Percentiles rank a stretch among this genome's conserved stretches.
These are phyloP conservation scores for Oscarella lobularis DNA, from an alignment of 37 sponge, comb jelly and placozoan species.

Conservation along the genomic window DNA sequence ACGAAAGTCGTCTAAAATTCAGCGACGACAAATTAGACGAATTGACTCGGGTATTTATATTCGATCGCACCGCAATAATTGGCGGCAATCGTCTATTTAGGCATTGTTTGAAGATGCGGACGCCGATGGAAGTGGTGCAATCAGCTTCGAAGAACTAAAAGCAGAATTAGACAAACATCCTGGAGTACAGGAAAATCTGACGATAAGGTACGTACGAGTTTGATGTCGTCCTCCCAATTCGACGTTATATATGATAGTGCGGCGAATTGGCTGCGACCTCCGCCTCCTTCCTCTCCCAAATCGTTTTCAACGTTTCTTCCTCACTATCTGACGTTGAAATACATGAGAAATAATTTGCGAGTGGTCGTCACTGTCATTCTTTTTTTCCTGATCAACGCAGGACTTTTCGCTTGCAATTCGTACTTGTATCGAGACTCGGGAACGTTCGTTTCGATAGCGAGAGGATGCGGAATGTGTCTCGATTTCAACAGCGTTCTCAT, in stretches of 20 bases:
- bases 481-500: constrained; percentile 57
- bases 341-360: constrained; percentile 48
- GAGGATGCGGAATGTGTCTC: constrained; percentile 66
- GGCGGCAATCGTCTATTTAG: background rate
- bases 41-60: constrained; percentile 19
- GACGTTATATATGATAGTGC: constrained; percentile 30
- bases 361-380: constrained; percentile 20
- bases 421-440: constrained; percentile 3
- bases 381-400: constrained; percentile 24
- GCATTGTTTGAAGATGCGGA: constrained; percentile 75
- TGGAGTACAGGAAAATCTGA: constrained; percentile 68
- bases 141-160: constrained; percentile 71
- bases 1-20: constrained; percentile 58
- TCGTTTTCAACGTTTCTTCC: constrained; percentile 15
- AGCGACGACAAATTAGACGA: constrained; percentile 61
- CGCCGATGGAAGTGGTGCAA: constrained; percentile 57
- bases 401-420: constrained; percentile 22
- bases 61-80: background rate
- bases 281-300: constrained; percentile 10
- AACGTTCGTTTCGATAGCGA: constrained; percentile 32
- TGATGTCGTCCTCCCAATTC: background rate
- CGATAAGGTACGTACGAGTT: constrained; percentile 37
- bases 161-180: constrained; percentile 67
- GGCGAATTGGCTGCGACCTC: constrained; percentile 71
- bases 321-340: constrained; percentile 31